Evolutionary conservation across 2,113 vertebrate species (phyloP).

Genomic region (Triplophysa siluroides): DNA sequence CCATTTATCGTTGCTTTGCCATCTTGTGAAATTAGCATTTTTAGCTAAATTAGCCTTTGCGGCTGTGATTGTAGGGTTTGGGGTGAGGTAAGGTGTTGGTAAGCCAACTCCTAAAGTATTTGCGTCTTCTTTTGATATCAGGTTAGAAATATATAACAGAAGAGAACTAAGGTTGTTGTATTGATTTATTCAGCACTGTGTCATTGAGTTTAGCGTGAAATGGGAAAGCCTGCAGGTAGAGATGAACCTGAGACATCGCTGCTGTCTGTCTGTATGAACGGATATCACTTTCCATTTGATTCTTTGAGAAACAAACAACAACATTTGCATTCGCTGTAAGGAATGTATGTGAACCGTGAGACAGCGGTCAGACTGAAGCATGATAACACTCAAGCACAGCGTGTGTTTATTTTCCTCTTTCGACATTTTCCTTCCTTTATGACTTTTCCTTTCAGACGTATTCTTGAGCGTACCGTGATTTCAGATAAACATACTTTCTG

Average conservation of each 20-base stretch:
- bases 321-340: background rate
- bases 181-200: background rate
- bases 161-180: background rate
- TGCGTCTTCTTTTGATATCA: too few species aligned
- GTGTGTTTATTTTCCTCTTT: conserved; percentile 1
- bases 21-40: too few species aligned
- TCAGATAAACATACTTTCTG: background rate
- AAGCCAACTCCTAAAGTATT: too few species aligned
- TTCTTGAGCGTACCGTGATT: background rate
- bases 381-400: background rate
- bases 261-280: background rate
- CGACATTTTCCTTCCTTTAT: background rate
- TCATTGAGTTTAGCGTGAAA: conserved; percentile 17
- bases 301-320: background rate
- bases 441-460: background rate
- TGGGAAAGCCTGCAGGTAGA: conserved; percentile 12
- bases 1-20: too few species aligned
- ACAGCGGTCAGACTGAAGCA: too few species aligned
- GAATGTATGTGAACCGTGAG: too few species aligned
- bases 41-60: too few species aligned
- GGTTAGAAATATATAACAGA: too few species aligned
- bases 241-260: conserved; percentile 1
- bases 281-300: background rate
- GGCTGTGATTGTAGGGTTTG: too few species aligned
- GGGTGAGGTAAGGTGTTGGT: too few species aligned